Evolutionary conservation across 1,140 invertebrate species (phyloP).

Genomic region (Gonatopus flavifemur): DNA sequence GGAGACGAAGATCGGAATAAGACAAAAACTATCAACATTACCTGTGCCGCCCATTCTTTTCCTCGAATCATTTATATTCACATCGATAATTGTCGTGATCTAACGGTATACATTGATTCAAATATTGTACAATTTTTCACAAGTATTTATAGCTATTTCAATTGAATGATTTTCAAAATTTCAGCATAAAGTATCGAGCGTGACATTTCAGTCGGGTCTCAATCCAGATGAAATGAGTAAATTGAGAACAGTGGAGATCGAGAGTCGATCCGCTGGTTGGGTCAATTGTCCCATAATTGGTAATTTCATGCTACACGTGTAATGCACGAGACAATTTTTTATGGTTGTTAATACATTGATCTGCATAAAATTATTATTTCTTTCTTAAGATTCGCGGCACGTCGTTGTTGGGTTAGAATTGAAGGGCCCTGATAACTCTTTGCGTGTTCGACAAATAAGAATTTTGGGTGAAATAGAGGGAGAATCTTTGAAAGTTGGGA

Average conservation of each 20-base stretch:
- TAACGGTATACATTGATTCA: conserved; percentile 47
- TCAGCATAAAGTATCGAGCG: conserved; percentile 85
- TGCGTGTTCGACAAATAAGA: conserved; percentile 83
- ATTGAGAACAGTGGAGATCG: conserved; percentile 80
- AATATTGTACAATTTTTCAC: conserved; percentile 7
- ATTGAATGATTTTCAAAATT: conserved; percentile 38
- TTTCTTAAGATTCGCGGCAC: conserved; percentile 55
- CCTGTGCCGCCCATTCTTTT: conserved; percentile 60
- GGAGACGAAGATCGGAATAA: conserved; percentile 95
- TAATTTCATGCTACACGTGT: conserved; percentile 45
- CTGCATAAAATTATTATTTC: neutral
- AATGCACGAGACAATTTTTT: neutral
- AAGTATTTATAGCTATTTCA: neutral
- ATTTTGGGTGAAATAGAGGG: conserved; percentile 64
- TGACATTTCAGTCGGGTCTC: conserved; percentile 79
- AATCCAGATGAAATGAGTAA: conserved; percentile 80
- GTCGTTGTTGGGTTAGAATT: conserved; percentile 76
- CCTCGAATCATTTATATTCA: conserved; percentile 80
- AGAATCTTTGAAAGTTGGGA: conserved; percentile 58
- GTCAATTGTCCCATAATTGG: conserved; percentile 77
- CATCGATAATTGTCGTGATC: conserved; percentile 90
- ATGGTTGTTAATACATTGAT: conserved; percentile 1
- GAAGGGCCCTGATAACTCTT: conserved; percentile 87
- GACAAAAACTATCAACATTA: conserved; percentile 74
- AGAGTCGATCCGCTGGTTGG: conserved; percentile 81